Conservation (phyloP, 2,888 invertebrate genomes). For the Imbricaverruca yamaguchii region DNA sequence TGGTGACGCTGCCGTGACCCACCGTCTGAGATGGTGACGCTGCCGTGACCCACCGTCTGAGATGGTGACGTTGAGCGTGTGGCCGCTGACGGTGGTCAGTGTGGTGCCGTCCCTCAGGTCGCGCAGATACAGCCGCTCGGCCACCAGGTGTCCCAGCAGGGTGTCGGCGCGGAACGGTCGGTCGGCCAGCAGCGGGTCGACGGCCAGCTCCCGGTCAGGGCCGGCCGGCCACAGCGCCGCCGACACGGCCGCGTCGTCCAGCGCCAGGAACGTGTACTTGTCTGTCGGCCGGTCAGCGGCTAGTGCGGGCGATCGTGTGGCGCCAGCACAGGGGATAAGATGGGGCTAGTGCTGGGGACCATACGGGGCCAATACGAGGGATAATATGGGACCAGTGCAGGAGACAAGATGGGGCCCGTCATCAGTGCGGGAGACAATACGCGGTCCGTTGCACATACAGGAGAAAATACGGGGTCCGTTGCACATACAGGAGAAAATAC, state of each 20-base stretch:
- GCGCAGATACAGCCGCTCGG: constrained; percentile 46
- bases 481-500: too few relatives aligned
- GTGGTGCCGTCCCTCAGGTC: constrained; percentile 50
- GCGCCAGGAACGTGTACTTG: constrained; percentile 5
- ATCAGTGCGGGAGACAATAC: too few relatives aligned
- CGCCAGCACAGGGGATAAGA: not conserved
- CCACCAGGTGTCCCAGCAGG: constrained; percentile 33
- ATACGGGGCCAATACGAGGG: too few relatives aligned
- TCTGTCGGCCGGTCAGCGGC: not conserved
- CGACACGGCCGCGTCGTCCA: not conserved
- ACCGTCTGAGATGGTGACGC: too few relatives aligned
- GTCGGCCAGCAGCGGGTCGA: constrained; percentile 33
- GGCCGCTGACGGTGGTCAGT: constrained; percentile 52
- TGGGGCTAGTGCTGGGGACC: too few relatives aligned
- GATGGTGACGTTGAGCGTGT: constrained; percentile 47
- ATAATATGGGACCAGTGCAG: too few relatives aligned
- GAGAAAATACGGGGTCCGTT: too few relatives aligned
- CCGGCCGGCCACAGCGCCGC: not conserved
- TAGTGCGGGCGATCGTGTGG: not conserved
- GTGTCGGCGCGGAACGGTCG: constrained; percentile 45
- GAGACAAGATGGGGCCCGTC: too few relatives aligned
- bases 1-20: too few relatives aligned
- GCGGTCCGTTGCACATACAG: too few relatives aligned
- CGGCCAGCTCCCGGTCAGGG: not conserved
- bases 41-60: constrained; percentile 27